Percentiles rank a stretch among this genome's conserved stretches.
Conservation (phyloP, 1,140 invertebrate genomes). For the Neodiprion pinetum region DNA sequence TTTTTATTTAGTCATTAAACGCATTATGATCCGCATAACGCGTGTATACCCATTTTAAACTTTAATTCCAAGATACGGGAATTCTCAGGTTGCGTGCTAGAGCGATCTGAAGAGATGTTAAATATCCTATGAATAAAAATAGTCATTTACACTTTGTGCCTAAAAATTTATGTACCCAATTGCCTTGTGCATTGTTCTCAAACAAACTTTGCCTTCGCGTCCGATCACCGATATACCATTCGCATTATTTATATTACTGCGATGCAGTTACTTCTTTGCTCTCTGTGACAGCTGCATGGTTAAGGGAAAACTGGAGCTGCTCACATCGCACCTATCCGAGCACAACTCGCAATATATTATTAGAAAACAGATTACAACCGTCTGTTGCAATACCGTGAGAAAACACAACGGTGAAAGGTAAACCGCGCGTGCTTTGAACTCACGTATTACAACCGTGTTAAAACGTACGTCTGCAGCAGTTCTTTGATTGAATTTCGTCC, state of each 20-base stretch:
- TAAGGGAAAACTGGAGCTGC: background rate
- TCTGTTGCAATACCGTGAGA: conserved; percentile 45
- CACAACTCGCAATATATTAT: conserved; percentile 39
- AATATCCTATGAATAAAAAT: too few species aligned
- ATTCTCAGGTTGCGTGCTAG: too few species aligned
- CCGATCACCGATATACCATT: background rate
- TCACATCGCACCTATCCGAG: background rate
- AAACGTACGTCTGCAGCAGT: conserved; percentile 32
- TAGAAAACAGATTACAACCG: conserved; percentile 43
- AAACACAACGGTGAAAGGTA: conserved; percentile 47
- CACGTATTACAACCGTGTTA: conserved; percentile 7
- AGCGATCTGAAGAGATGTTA: too few species aligned
- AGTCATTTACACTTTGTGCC: too few species aligned
- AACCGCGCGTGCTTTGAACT: conserved; percentile 37
- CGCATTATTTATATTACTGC: background rate
- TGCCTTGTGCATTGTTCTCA: background rate
- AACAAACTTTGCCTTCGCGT: background rate
- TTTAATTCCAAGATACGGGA: too few species aligned
- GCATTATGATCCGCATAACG: too few species aligned
- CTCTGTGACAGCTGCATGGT: background rate
- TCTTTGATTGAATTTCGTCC: conserved; percentile 28
- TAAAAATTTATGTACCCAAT: background rate
- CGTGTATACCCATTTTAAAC: too few species aligned
- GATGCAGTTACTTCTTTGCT: background rate
- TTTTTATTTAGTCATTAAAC: too few species aligned